phyloP scores from a whole-genome alignment of 2,113 vertebrate genomes.

The Campylomormyrus tamandua region DNA sequence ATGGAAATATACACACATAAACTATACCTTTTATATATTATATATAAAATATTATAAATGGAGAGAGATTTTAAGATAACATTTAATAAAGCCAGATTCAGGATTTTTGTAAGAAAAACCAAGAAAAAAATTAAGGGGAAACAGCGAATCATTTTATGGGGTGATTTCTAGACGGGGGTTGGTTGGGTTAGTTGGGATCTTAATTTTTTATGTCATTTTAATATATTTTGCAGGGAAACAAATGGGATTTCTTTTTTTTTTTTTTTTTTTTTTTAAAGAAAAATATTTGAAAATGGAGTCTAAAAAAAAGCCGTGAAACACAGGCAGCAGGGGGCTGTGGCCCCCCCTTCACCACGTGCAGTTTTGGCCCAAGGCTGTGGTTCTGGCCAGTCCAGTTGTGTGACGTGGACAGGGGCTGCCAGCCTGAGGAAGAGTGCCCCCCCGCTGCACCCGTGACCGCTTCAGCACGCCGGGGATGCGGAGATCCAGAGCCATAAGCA shows the following conservation, averaged over 20 bases:
- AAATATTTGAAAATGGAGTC: slow-evolving; percentile 3
- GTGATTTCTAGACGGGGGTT: slow-evolving; percentile 6
- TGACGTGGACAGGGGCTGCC: slow-evolving; percentile 33
- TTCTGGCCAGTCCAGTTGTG: not conserved
- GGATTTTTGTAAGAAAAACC: slow-evolving; percentile 30
- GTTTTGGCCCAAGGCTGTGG: not conserved
- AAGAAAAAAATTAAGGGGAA: not conserved
- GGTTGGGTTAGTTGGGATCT: not conserved
- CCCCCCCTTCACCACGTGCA: not conserved
- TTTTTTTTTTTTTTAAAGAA: not conserved
- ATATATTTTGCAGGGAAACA: slow-evolving; percentile 20
- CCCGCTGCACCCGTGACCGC: slow-evolving; percentile 21
- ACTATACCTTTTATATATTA: slow-evolving; percentile 58
- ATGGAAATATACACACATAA: slow-evolving; percentile 42
- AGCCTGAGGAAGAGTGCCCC: slow-evolving; percentile 19
- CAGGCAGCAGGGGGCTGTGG: not conserved
- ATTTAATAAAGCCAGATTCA: slow-evolving; percentile 46
- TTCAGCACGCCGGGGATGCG: not conserved
- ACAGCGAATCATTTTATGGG: not conserved
- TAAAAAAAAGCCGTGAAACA: not conserved
- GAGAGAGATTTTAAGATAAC: slow-evolving; percentile 48
- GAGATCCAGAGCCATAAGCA: slow-evolving; percentile 37
- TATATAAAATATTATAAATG: slow-evolving; percentile 40
- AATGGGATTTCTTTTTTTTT: not conserved
- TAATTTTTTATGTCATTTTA: slow-evolving; percentile 7